Base-by-base conservation (phyloP, 1,140 invertebrate species). In the Drosophila jambulina region DNA sequence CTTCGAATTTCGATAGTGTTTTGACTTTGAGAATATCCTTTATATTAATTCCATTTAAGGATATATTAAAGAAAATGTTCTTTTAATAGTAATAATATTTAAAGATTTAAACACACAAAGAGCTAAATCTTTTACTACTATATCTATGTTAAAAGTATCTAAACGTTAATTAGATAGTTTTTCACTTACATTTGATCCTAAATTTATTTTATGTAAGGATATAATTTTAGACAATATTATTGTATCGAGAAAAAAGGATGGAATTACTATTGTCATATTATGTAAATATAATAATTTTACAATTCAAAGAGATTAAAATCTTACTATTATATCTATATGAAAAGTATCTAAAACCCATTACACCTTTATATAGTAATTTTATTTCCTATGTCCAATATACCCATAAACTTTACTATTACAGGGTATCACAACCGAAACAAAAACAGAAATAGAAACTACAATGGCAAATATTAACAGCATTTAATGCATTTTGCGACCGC, bases 401-500 rank as follows among this genome's bases (percentile, higher is more conserved):
- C 57, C 36, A 4, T 17, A 3, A n/a, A 9, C 7, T 29, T 19
- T 25, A 56, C 38, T 7, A 21, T 54, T 68, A 32, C 34, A 65
- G 75, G 75, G 80, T 75, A 79, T 53, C 4, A 36, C 29, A 70
- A 70, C 32, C 34, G 45, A 32, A 70, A 53, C 64, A 56, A 65
- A 45, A 27, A 32, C 61, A 36, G 54, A 42, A 19, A 46, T 32
- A 43, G 19, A 56, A 38, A 25, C 43, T 25, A 57, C 72, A 60
- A 67, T 62, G 54, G 61, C 40, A 57, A 54, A 54, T 57, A 65
- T 61, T 68, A 82, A 75, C 53, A 78, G 46, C 79, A 76, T 83
- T 87, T 74, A 87, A 87, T 88, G 77, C 80, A 88, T 83, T 87
- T 88, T 83, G 80, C 57, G 79, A 71, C 79, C 79, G 80, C 83